phyloP scores from a whole-genome alignment of 2,888 invertebrate genomes.

The Crematogaster levior region DNA sequence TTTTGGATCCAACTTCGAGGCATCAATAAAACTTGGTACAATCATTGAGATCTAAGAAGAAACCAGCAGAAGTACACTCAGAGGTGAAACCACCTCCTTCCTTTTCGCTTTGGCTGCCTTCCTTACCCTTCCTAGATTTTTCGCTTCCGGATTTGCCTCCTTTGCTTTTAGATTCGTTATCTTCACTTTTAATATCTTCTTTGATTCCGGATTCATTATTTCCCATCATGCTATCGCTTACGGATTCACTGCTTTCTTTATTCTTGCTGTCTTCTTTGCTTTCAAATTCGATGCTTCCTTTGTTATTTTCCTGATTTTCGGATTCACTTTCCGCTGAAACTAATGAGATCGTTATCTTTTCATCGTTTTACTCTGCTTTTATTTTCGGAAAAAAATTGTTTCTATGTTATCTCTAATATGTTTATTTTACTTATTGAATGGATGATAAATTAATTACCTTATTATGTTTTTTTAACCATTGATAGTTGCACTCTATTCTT shows the following conservation, averaged over 20 bases:
- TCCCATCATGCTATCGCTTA: too few relatives aligned
- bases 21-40: constrained; percentile 64
- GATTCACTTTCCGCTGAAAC: neutral
- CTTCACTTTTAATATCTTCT: neutral
- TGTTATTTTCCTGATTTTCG: too few relatives aligned
- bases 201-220: neutral
- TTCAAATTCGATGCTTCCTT: too few relatives aligned
- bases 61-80: constrained; percentile 59
- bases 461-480: neutral
- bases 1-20: constrained; percentile 22
- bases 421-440: neutral
- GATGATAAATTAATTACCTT: constrained; percentile 13
- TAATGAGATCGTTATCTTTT: rapidly evolving
- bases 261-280: neutral
- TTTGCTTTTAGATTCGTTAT: neutral
- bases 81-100: too few relatives aligned
- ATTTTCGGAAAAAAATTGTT: neutral
- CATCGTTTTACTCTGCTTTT: too few relatives aligned
- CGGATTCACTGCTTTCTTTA: neutral
- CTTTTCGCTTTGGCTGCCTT: neutral
- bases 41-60: constrained; percentile 53
- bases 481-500: constrained; percentile 15
- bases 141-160: neutral
- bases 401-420: neutral
- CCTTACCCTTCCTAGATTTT: too few relatives aligned